Evolutionary conservation across 2,888 invertebrate genomes (phyloP).

Genomic region (Xiphydria camelus): DNA sequence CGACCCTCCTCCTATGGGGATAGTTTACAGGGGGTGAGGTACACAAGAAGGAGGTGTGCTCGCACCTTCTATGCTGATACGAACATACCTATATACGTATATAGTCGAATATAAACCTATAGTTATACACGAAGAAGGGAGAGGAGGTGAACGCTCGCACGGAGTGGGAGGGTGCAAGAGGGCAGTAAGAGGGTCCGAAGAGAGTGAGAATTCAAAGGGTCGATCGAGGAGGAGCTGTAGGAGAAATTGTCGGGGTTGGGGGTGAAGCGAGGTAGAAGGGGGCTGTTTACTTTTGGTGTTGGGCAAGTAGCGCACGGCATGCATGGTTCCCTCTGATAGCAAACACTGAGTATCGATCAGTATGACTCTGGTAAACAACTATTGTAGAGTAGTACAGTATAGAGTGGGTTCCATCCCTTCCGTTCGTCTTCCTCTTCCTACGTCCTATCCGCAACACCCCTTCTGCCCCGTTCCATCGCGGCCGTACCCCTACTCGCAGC

Average conservation of each 20-base stretch:
- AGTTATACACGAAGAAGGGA: constrained; percentile 25
- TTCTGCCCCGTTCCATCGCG: constrained; percentile 24
- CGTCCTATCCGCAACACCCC: constrained; percentile 19
- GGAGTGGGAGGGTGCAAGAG: too few relatives aligned
- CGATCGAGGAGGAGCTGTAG: constrained; percentile 31
- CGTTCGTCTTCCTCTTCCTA: constrained; percentile 29
- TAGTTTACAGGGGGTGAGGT: constrained; percentile 26
- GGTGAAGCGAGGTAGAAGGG: constrained; percentile 19
- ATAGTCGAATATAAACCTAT: too few relatives aligned
- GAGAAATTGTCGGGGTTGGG: constrained; percentile 41
- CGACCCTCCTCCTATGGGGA: constrained; percentile 28
- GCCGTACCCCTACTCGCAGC: constrained; percentile 33
- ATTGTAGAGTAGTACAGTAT: constrained; percentile 51
- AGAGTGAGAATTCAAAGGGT: constrained; percentile 12
- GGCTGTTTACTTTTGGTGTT: constrained; percentile 53
- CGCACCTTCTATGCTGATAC: background rate
- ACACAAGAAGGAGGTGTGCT: constrained; percentile 9
- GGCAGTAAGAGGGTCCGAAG: constrained; percentile 18
- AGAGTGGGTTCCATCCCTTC: constrained; percentile 37
- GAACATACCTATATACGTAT: too few relatives aligned
- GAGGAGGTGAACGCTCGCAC: too few relatives aligned
- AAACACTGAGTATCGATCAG: constrained; percentile 57
- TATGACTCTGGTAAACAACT: constrained; percentile 57
- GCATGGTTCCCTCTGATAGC: constrained; percentile 54
- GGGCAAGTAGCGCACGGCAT: constrained; percentile 53